Conservation (phyloP, 1,140 invertebrate species). For the Diabrotica virgifera region DNA sequence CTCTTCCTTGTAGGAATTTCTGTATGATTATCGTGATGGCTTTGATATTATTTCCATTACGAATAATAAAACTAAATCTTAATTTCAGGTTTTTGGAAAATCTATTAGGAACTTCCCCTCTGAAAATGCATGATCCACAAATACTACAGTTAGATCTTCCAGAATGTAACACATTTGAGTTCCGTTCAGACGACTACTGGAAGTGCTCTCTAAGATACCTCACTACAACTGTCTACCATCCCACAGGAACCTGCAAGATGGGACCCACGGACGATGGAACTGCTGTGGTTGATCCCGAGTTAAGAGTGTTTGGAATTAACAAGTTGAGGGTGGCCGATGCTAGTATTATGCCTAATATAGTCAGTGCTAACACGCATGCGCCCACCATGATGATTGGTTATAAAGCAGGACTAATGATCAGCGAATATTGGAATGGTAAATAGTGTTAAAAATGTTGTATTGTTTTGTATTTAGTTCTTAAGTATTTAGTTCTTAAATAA, state of each 20-base stretch:
- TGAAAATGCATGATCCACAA: constrained; percentile 50
- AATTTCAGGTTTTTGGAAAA: constrained; percentile 59
- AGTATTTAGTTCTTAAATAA: too few species aligned
- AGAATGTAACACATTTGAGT: constrained; percentile 58
- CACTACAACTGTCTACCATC: constrained; percentile 71
- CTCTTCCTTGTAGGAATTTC: too few species aligned
- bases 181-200: constrained; percentile 67
- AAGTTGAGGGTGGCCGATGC: constrained; percentile 47
- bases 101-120: constrained; percentile 42
- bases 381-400: constrained; percentile 71
- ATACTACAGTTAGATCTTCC: constrained; percentile 59
- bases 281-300: constrained; percentile 50
- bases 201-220: constrained; percentile 61
- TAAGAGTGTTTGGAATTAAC: constrained; percentile 44
- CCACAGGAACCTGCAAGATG: constrained; percentile 62
- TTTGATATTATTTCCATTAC: too few species aligned
- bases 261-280: constrained; percentile 42
- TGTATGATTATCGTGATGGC: too few species aligned
- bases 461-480: too few species aligned
- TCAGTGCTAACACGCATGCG: constrained; percentile 69
- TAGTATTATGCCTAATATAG: constrained; percentile 50
- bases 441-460: not conserved
- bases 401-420: constrained; percentile 68
- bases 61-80: too few species aligned
- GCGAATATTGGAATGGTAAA: constrained; percentile 49